Evolutionary conservation across 2,888 invertebrate genomes (phyloP), one percentile per base, ranked within the genome.

Genomic region (Chelonus formosanus): DNA sequence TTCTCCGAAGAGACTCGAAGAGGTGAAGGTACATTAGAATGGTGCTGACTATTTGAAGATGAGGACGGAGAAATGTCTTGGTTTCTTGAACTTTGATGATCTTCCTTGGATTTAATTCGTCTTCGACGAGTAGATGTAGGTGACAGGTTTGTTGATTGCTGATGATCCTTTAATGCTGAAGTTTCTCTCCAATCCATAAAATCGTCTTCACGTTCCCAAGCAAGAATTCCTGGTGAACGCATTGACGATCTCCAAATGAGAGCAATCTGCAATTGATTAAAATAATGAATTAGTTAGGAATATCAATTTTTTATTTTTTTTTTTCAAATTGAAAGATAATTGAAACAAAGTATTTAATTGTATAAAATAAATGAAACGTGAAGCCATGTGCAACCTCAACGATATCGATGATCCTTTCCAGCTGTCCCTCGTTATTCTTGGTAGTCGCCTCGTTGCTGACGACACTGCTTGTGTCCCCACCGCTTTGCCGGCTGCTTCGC

Each of bases 171-270:
- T 3, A 40, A 40, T 40, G 40, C 40, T 40, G 40, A 40, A 62
- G 71, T 74, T 68, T 82, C 82, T 72, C 82, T 81, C 83, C 83
- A 83, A 70, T 83, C 83, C 83, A 83, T 83, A 73, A 81, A 80
- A 78, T 83, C 82, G 78, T 81, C 81, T 80, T 82, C 83, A 75
- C 82, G 80, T 76, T 84, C 83, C 82, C 84, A 83, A 73, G 82
- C 81, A 74, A 84, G 78, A 72, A 84, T 80, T 73, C 83, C 82
- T 71, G 82, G 81, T 76, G 81, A 78, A 78, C 83, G 81, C 84
- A 84, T 84, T 77, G 83, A 80, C 81, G 83, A 77, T 76, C 83
- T 78, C 84, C 84, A 84, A 77, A 84, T 80, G 70, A 84, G 76
- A 75, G 84, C 84, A 76, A 84, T 83, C 84, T 84, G 73, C 3